Evolutionary conservation across 2,797 vertebrate species (phyloP).

Genomic region (Sarcophilus harrisii): DNA sequence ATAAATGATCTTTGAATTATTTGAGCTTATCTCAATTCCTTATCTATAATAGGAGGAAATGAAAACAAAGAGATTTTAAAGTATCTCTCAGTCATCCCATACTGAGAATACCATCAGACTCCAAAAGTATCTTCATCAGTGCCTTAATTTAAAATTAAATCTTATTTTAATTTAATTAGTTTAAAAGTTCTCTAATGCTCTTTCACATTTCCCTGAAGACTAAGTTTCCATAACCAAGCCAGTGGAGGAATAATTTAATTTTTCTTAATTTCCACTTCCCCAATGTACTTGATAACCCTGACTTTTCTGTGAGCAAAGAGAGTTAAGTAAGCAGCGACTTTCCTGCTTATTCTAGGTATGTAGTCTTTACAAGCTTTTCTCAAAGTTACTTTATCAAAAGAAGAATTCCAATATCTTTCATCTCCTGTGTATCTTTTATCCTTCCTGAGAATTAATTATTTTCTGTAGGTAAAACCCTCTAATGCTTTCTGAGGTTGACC

Average conservation of each 20-base stretch:
- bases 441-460: neutral
- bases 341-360: neutral
- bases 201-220: neutral
- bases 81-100: neutral
- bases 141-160: neutral
- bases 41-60: neutral
- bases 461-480: accelerated
- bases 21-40: neutral
- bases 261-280: neutral
- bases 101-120: neutral
- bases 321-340: too few relatives aligned
- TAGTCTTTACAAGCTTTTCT: neutral
- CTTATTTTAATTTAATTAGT: neutral
- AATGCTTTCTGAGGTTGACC: neutral
- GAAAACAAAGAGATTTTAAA: neutral
- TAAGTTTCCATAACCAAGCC: neutral
- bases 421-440: too few relatives aligned
- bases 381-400: neutral
- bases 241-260: neutral
- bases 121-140: neutral
- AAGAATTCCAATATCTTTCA: neutral
- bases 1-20: neutral
- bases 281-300: neutral
- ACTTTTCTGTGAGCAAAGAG: neutral
- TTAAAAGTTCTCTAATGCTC: neutral